These are phyloP conservation scores for Lasioglossum figueresi DNA, from an alignment of 2,888 invertebrate species.

Conservation along the genomic window DNA sequence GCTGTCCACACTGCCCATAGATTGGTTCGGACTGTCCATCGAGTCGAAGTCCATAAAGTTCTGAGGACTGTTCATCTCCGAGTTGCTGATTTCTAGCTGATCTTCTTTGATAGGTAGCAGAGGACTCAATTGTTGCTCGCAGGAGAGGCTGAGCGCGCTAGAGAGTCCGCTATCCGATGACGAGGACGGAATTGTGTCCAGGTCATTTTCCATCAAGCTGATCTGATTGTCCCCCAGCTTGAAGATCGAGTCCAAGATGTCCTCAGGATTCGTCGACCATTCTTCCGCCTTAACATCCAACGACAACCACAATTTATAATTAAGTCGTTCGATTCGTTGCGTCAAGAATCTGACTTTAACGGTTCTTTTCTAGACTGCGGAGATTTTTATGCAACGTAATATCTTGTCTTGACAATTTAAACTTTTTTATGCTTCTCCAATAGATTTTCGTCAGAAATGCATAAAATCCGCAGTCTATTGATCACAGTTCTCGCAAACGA, in stretches of 20 bases:
- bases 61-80: conserved; percentile 75
- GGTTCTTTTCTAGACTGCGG: too few relatives aligned
- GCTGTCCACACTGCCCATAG: conserved; percentile 73
- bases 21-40: conserved; percentile 77
- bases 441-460: too few relatives aligned
- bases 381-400: too few relatives aligned
- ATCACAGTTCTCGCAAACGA: background rate
- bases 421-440: too few relatives aligned
- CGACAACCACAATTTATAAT: background rate
- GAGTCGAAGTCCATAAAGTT: conserved; percentile 78
- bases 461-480: background rate
- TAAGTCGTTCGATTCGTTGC: background rate
- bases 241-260: conserved; percentile 89
- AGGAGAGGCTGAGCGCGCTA: conserved; percentile 84
- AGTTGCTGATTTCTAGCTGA: conserved; percentile 74
- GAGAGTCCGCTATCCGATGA: conserved; percentile 90
- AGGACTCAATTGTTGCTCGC: conserved; percentile 87
- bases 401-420: too few relatives aligned
- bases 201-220: conserved; percentile 83
- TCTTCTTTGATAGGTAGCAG: conserved; percentile 81
- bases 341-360: background rate
- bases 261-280: conserved; percentile 86
- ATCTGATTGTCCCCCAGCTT: conserved; percentile 87
- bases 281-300: conserved; percentile 81
- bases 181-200: conserved; percentile 86